Evolutionary conservation across 2,113 vertebrate species (phyloP).

Genomic region (Gallinago undulata): DNA sequence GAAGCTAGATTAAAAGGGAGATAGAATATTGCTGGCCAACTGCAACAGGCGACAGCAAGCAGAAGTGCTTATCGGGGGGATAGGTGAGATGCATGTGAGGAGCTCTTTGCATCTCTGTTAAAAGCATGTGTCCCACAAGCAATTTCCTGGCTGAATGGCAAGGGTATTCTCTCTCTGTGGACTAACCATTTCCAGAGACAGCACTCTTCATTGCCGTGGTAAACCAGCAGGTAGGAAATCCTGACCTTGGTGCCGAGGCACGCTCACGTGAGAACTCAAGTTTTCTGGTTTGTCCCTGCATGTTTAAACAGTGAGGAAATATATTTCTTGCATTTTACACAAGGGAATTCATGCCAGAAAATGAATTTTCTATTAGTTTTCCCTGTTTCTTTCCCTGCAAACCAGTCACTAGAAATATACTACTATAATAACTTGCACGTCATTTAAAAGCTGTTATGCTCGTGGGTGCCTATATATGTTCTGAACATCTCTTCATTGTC

Average conservation of each 20-base stretch:
- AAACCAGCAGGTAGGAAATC: neutral
- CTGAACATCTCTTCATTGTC: neutral
- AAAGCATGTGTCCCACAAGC: neutral
- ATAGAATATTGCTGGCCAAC: neutral
- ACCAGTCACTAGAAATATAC: neutral
- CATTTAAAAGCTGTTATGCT: neutral
- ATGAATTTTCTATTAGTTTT: neutral
- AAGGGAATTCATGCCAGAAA: neutral
- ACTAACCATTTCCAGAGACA: neutral
- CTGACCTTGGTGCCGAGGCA: neutral
- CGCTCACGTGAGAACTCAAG: neutral
- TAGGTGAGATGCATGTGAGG: neutral
- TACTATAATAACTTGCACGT: neutral
- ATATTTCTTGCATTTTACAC: neutral
- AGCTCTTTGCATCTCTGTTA: neutral
- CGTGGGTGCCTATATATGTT: neutral
- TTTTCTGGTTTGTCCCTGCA: neutral
- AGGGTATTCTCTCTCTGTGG: neutral
- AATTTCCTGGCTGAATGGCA: neutral
- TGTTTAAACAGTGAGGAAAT: neutral
- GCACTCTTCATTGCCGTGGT: neutral
- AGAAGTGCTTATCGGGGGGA: neutral
- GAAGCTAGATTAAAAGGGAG: neutral
- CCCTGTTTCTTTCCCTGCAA: neutral
- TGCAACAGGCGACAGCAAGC: neutral